Evolutionary conservation across 1,140 invertebrate genomes (phyloP), one percentile per base, ranked within the genome.

Genomic region (Delia radicum): DNA sequence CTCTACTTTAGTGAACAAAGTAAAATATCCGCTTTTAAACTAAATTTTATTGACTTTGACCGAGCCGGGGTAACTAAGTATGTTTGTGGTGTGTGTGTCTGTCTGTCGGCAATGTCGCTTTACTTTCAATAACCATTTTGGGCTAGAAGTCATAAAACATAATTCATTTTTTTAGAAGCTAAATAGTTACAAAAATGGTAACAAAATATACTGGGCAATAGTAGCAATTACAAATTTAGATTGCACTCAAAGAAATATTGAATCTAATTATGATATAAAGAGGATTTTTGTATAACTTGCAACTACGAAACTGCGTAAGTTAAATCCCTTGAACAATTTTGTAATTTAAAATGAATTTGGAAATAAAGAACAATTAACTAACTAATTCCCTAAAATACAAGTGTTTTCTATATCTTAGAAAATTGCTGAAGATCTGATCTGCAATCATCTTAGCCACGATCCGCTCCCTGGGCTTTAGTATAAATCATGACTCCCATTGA

Each of bases 1-100:
- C 79, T 79, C 79, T 73, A 69, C 29, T n/a, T 27, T 27, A 28
- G 26, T 67, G 28, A 69, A 69, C 29, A 37, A 69, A 69, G 15
- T 69, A 18, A 69, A 69, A 69, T 31, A 18, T 33, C 65, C 29
- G 65, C 65, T 69, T 69, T 33, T 33, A 33, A 33, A 33, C n/a
- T 33, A 18, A 31, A 33, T 69, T 69, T 69, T 33, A 69, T 69
- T 69, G 65, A 69, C 65, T 69, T 69, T 69, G 65, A 69, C 65
- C 65, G 65, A 69, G 18, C 15, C 65, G 65, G 28, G n/a, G 26
- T 8, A 7, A 24, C 5, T 18, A 48, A 48, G 18, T n/a, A n/a
- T 48, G 48, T 3, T 21, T 55, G 18, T 33, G 65, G 21, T 21
- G 31, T 33, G 29, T 69, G 29, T 69, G 65, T 33, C n/a, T 67